Evolutionary conservation across 1,140 invertebrate genomes (phyloP).

Genomic region (Myzus persicae): DNA sequence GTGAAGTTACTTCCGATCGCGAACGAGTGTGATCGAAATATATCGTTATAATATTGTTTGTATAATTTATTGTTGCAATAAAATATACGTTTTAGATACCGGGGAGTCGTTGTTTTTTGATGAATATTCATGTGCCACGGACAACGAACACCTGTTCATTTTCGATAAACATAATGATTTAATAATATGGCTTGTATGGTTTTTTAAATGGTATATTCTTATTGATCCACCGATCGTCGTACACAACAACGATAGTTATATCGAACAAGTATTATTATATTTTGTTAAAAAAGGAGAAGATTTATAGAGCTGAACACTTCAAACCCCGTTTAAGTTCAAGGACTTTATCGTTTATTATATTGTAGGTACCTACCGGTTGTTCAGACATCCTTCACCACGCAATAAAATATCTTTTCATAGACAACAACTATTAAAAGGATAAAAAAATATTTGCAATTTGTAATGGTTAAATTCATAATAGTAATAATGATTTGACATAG

Average conservation of each 20-base stretch:
- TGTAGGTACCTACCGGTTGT: neutral
- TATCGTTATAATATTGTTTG: neutral
- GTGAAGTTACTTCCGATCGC: slow-evolving; percentile 15
- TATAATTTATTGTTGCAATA: neutral
- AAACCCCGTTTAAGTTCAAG: neutral
- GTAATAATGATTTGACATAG: neutral
- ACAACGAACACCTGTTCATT: slow-evolving; percentile 36
- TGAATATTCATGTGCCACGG: neutral
- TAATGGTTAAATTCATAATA: neutral
- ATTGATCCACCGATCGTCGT: neutral
- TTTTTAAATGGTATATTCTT: neutral
- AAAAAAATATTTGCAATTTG: neutral
- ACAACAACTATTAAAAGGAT: neutral
- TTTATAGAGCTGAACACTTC: neutral
- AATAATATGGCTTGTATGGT: neutral
- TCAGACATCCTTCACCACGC: neutral
- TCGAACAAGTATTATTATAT: neutral
- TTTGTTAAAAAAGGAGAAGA: too few relatives aligned
- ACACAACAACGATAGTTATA: neutral
- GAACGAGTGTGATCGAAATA: slow-evolving; percentile 15
- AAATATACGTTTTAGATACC: neutral
- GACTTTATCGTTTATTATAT: neutral
- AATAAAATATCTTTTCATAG: neutral
- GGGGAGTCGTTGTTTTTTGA: neutral
- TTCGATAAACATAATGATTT: neutral